A percentile compares a stretch with the other conserved stretches of the same genome.
Conservation (phyloP, 2,888 invertebrate genomes). For the Branchellion lobata region DNA sequence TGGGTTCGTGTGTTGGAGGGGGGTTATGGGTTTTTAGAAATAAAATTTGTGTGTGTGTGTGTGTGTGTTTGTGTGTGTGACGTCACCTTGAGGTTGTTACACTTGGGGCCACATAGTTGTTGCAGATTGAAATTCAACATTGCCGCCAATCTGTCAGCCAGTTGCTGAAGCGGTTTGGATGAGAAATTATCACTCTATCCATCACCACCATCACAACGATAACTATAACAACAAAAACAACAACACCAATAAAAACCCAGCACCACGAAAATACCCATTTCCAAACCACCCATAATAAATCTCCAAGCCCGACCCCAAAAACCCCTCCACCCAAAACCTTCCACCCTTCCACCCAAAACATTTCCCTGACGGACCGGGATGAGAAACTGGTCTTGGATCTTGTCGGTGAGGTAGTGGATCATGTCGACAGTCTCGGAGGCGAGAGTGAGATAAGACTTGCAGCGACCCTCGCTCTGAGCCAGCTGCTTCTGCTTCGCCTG, state of each 20-base stretch:
- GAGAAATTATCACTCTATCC: background rate
- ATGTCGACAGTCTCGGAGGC: constrained; percentile 95
- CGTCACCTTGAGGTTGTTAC: constrained; percentile 78
- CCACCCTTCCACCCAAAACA: no score
- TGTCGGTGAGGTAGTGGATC: constrained; percentile 88
- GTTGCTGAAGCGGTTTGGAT: constrained; percentile 65
- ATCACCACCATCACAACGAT: background rate
- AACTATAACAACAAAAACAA: no score
- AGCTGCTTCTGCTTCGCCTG: constrained; percentile 61
- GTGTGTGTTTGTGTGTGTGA: background rate
- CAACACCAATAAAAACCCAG: no score
- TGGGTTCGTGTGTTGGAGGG: background rate
- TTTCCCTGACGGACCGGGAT: constrained; percentile 67
- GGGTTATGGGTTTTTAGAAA: background rate
- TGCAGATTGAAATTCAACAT: constrained; percentile 98
- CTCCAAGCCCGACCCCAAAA: no score
- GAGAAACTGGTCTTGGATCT: constrained; percentile 91
- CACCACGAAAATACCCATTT: no score
- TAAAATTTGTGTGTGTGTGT: background rate
- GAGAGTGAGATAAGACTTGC: constrained; percentile 78
- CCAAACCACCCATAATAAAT: no score
- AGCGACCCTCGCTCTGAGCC: constrained; percentile 61
- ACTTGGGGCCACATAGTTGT: constrained; percentile 92
- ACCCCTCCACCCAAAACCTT: no score
- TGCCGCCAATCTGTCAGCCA: constrained; percentile 89